Base-by-base conservation (phyloP, 2,113 vertebrate species). In the Centropus bengalensis region DNA sequence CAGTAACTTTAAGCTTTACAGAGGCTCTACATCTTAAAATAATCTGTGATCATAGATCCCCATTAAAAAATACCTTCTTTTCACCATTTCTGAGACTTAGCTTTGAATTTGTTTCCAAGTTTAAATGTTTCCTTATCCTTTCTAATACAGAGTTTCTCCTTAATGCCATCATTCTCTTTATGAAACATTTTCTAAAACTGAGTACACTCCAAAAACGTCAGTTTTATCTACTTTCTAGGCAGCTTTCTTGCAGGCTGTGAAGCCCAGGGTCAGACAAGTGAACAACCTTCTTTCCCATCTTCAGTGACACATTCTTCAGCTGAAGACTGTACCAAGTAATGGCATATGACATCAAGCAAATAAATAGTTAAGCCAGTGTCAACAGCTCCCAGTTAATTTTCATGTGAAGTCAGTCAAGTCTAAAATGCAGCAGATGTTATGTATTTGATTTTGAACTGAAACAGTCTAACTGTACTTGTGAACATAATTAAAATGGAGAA, bases 21-120 rank as follows among this genome's bases (percentile, higher is more conserved):
- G 33, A 71, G 27, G 16, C 3, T 59, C 19, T 55, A 12, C 12
- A 20, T 23, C 8, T 51, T 44, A 62, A 70, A 78, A 69, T 59
- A 75, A 66, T 12, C 5, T 27, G 15, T 1, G 0, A 12, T 21
- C 14, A 3, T 59, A 15, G 21, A 47, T 54, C 4, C 4, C 18
- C 10, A 8, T 14, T 14, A 14, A 76, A 67, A 82, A 0, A 22
- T 54, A 15, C 11, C 24, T 36, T 20, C 12, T 66, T 88, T 79
- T 63, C 28, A 45, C 16, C 0, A 23, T 91, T 91, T 88, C 18
- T 75, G 66, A 74, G 21, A 62, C 18, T 33, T 84, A 40, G 6
- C 3, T 76, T 63, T 74, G 7, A 77, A 38, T 33, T 33, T 66
- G 3, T 81, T 84, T 87, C 36, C 16, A 33, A 14, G 12, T 85